Evolutionary conservation across 2,113 vertebrate genomes (phyloP).

Genomic region (Spermophilus dauricus): DNA sequence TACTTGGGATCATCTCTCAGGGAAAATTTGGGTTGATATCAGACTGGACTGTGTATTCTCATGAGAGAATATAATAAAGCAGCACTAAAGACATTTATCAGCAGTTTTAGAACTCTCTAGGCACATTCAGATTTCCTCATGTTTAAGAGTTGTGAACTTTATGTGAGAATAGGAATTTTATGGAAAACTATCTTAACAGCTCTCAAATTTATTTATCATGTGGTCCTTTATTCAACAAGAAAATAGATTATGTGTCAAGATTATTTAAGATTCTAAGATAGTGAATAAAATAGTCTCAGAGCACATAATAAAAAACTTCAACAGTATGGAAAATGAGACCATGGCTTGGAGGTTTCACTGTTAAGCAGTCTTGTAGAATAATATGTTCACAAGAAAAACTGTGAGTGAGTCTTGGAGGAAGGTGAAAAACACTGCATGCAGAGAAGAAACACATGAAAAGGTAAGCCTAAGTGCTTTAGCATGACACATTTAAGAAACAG

Average conservation of each 20-base stretch:
- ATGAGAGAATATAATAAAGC: background rate
- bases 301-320: too few relatives aligned
- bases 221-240: background rate
- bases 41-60: background rate
- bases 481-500: background rate
- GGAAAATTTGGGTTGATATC: background rate
- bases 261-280: background rate
- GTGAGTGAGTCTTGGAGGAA: background rate
- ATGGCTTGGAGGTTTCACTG: background rate
- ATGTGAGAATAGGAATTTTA: background rate
- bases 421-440: too few relatives aligned
- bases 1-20: background rate
- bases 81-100: background rate
- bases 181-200: background rate
- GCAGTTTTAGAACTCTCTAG: background rate
- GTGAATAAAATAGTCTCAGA: background rate
- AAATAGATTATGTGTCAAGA: background rate
- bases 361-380: background rate
- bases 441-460: background rate
- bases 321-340: background rate
- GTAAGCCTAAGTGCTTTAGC: background rate
- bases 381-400: background rate
- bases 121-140: background rate
- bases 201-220: background rate
- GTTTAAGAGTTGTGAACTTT: background rate